Evolutionary conservation across 2,797 vertebrate species (phyloP).

Genomic region (Melanotaenia pygmaea): DNA sequence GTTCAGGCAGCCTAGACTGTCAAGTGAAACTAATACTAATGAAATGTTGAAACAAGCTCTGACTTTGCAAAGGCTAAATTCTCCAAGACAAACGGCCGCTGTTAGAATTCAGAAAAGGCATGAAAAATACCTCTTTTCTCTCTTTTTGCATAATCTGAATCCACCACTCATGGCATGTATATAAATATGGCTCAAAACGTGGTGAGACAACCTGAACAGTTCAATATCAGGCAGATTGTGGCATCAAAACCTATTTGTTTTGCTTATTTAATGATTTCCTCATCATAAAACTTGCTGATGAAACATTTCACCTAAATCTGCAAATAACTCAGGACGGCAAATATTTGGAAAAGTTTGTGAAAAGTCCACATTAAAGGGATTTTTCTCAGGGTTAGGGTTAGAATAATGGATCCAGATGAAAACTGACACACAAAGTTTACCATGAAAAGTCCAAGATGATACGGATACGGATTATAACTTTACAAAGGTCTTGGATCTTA

Average conservation of each 20-base stretch:
- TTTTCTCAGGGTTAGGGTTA: not conserved
- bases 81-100: not conserved
- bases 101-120: too few relatives aligned
- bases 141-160: too few relatives aligned
- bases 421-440: not conserved
- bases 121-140: too few relatives aligned
- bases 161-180: too few relatives aligned
- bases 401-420: not conserved
- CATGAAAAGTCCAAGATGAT: too few relatives aligned
- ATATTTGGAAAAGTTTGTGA: not conserved
- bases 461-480: too few relatives aligned
- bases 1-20: constrained; percentile 1
- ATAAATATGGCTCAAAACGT: too few relatives aligned
- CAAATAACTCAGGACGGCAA: not conserved
- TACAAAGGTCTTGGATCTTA: not conserved
- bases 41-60: not conserved
- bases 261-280: too few relatives aligned
- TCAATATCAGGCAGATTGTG: too few relatives aligned
- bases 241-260: too few relatives aligned
- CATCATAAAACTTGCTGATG: not conserved
- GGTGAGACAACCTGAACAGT: too few relatives aligned
- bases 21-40: constrained; percentile 23
- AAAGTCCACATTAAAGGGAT: not conserved
- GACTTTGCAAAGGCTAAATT: constrained; percentile 13
- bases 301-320: not conserved